phyloP scores from a whole-genome alignment of 2,797 vertebrate genomes.

The Ceryle rudis region DNA sequence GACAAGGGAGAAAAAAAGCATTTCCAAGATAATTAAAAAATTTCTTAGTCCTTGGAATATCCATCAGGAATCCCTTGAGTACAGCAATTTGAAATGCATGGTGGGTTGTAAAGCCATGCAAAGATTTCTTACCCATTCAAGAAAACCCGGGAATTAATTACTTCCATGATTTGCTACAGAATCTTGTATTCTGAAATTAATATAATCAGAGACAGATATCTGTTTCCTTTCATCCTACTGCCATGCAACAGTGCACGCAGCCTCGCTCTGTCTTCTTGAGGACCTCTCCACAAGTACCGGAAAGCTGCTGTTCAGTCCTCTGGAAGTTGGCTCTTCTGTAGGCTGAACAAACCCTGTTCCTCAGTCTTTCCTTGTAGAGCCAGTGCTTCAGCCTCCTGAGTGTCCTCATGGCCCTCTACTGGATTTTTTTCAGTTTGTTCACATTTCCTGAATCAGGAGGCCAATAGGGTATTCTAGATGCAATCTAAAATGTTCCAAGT shows the following conservation, averaged over 20 bases:
- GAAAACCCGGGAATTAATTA: slow-evolving; percentile 6
- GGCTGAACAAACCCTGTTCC: background rate
- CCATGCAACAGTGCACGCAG: background rate
- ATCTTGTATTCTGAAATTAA: background rate
- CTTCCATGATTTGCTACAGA: background rate
- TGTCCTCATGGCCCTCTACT: background rate
- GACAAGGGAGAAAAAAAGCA: background rate
- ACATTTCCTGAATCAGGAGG: background rate
- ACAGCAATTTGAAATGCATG: background rate
- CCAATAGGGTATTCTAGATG: background rate
- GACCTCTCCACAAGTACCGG: background rate
- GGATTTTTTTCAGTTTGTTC: background rate
- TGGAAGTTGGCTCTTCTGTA: background rate
- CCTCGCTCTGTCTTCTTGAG: background rate
- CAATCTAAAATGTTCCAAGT: background rate
- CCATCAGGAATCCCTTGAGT: background rate
- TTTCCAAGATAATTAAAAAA: background rate
- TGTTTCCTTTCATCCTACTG: background rate
- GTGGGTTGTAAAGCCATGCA: background rate
- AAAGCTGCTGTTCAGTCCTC: background rate
- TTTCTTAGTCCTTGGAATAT: background rate
- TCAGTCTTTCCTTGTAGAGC: background rate
- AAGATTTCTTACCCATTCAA: background rate
- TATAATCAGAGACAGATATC: background rate
- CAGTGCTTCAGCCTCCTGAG: background rate